phyloP scores from a whole-genome alignment of 2,888 invertebrate species.

The Agrochola circellaris region DNA sequence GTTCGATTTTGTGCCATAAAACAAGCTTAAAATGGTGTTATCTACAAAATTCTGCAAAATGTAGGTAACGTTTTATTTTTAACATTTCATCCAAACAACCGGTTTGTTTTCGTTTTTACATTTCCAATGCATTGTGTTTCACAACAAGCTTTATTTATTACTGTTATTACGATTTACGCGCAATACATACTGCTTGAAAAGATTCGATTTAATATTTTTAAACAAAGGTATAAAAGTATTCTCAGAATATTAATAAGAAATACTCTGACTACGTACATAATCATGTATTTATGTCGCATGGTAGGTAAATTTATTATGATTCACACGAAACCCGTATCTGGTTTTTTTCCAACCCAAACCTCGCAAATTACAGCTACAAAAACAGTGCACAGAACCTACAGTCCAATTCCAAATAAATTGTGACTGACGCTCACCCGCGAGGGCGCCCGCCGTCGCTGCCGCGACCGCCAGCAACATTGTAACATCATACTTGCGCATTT shows the following conservation, averaged over 20 bases:
- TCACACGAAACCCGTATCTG: background rate
- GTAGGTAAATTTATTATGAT: background rate
- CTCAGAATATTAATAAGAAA: background rate
- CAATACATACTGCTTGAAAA: background rate
- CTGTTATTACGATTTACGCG: constrained; percentile 17
- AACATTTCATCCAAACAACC: constrained; percentile 14
- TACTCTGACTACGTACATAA: background rate
- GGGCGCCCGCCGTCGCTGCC: background rate
- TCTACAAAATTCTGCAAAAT: constrained; percentile 7
- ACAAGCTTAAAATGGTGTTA: constrained; percentile 26
- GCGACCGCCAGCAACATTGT: constrained; percentile 40
- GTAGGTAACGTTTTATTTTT: too few relatives aligned
- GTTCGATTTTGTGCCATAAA: constrained; percentile 15
- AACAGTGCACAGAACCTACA: constrained; percentile 18
- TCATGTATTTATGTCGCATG: background rate
- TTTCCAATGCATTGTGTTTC: constrained; percentile 34
- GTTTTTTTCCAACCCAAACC: background rate
- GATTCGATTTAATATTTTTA: constrained; percentile 16
- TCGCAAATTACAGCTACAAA: constrained; percentile 19
- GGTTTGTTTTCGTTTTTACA: constrained; percentile 27
- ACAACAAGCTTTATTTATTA: constrained; percentile 43
- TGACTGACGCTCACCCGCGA: constrained; percentile 29
- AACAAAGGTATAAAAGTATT: constrained; percentile 3
- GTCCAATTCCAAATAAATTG: constrained; percentile 35
- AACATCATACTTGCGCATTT: constrained; percentile 51